Percentiles rank a stretch among this genome's conserved stretches.
These are phyloP conservation scores for Drosophila malerkotliana DNA, from an alignment of 1,140 invertebrate genomes.

Conservation along the genomic window DNA sequence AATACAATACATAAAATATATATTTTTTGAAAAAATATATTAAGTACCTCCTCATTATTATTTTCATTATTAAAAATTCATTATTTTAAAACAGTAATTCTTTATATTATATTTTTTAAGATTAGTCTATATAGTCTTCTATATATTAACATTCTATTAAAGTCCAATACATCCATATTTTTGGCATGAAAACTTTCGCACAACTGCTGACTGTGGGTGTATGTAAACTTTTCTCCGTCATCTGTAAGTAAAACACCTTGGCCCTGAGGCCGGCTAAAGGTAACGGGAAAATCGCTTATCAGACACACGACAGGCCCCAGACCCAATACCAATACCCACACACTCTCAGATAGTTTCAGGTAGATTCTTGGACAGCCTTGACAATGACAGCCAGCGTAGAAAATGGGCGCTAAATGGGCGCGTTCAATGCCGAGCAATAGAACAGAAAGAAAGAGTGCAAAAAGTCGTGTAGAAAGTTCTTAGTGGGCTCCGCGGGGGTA, in stretches of 20 bases:
- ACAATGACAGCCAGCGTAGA: constrained; percentile 73
- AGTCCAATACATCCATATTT: neutral
- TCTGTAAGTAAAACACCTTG: constrained; percentile 39
- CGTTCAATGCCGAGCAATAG: constrained; percentile 6
- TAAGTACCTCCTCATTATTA: no score
- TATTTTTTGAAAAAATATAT: no score
- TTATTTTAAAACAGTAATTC: no score
- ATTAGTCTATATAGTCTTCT: neutral
- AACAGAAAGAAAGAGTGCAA: constrained; percentile 38
- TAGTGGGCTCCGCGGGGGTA: neutral
- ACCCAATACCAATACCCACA: neutral
- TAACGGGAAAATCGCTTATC: constrained; percentile 49
- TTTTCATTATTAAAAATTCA: no score
- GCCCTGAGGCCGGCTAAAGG: constrained; percentile 29
- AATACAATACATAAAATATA: no score
- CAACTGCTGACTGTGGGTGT: neutral
- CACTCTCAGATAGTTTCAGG: constrained; percentile 62
- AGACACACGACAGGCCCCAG: constrained; percentile 8
- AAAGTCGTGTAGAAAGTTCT: constrained; percentile 27
- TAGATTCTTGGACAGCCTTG: constrained; percentile 63
- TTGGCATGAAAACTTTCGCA: neutral
- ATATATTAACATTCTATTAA: neutral
- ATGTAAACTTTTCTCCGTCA: constrained; percentile 3
- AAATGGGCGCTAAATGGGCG: constrained; percentile 58
- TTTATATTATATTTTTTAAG: no score